Conservation (phyloP, 2,888 invertebrate species). For the Ametastegia equiseti region DNA sequence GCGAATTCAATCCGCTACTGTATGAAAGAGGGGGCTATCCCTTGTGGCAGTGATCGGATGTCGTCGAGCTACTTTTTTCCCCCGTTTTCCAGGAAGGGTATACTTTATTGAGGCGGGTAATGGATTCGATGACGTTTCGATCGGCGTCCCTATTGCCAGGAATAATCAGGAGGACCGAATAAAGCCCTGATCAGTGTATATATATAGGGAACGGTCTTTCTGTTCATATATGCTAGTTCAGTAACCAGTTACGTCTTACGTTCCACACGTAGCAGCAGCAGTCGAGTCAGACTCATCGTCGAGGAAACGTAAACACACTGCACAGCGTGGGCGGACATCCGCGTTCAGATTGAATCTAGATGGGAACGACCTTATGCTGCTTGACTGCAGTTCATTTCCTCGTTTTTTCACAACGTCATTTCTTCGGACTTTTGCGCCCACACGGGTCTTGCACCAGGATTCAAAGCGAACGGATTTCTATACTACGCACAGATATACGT, state of each 20-base stretch:
- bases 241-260: constrained; percentile 39
- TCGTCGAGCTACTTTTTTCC: constrained; percentile 19
- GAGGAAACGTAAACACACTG: constrained; percentile 32
- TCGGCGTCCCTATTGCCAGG: not conserved
- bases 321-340: constrained; percentile 38
- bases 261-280: too few relatives aligned
- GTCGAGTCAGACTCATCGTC: not conserved
- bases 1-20: not conserved
- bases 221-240: not conserved
- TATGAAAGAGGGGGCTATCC: not conserved
- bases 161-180: constrained; percentile 11
- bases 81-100: not conserved
- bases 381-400: constrained; percentile 25
- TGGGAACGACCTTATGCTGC: constrained; percentile 33
- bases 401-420: constrained; percentile 32
- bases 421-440: not conserved
- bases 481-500: not conserved
- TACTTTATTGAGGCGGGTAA: constrained; percentile 41
- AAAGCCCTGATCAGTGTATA: not conserved
- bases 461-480: not conserved
- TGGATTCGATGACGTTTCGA: constrained; percentile 31
- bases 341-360: constrained; percentile 42
- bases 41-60: constrained; percentile 4
- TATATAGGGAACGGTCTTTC: not conserved
- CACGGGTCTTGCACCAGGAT: not conserved